phyloP scores from a whole-genome alignment of 2,888 invertebrate genomes.

The Sarcophaga caerulescens region DNA sequence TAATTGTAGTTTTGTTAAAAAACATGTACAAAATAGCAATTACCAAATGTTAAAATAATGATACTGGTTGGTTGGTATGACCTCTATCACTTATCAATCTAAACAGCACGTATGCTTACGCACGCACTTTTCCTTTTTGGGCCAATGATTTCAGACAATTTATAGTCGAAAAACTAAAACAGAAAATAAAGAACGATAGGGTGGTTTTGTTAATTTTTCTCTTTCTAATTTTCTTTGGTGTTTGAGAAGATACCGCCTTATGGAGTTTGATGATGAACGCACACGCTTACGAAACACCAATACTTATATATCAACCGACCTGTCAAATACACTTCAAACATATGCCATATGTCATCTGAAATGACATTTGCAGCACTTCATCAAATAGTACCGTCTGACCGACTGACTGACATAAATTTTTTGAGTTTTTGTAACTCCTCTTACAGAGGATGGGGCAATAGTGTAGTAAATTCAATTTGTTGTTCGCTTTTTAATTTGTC shows the following conservation, averaged over 20 bases:
- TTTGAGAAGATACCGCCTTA: constrained; percentile 1
- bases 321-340: constrained; percentile 68
- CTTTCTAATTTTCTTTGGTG: constrained; percentile 7
- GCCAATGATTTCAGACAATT: not conserved
- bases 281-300: not conserved
- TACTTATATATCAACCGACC: constrained; percentile 51
- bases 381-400: constrained; percentile 14
- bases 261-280: not conserved
- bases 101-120: constrained; percentile 15
- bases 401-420: constrained; percentile 28
- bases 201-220: constrained; percentile 50
- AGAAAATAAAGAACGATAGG: constrained; percentile 19
- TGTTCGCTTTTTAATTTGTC: constrained; percentile 13
- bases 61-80: constrained; percentile 37
- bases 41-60: constrained; percentile 65
- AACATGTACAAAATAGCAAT: constrained; percentile 59
- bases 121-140: constrained; percentile 3
- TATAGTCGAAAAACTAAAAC: constrained; percentile 1
- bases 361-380: constrained; percentile 64
- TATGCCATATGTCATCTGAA: constrained; percentile 62
- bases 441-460: not conserved
- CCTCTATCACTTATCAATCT: constrained; percentile 30
- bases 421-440: not conserved
- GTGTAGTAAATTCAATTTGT: constrained; percentile 40
- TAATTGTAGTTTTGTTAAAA: constrained; percentile 65